Evolutionary conservation across 2,888 invertebrate genomes (phyloP).

Genomic region (Eucera pruinosa): DNA sequence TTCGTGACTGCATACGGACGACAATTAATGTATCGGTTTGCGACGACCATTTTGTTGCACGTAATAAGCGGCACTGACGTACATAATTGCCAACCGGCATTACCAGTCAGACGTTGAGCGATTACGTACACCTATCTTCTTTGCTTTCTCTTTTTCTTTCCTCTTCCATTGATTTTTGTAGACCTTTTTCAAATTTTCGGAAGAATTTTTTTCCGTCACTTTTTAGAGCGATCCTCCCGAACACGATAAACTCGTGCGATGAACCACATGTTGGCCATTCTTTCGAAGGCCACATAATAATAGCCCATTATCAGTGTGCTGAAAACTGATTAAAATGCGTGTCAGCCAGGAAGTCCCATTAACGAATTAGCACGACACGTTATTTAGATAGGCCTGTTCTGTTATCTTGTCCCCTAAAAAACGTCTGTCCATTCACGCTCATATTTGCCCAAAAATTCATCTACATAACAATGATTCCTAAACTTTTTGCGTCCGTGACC

Average conservation of each 20-base stretch:
- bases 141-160: not conserved
- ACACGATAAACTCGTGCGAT: slow-evolving; percentile 39
- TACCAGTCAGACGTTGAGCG: too few relatives aligned
- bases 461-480: too few relatives aligned
- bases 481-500: too few relatives aligned
- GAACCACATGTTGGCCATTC: slow-evolving; percentile 44
- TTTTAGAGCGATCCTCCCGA: slow-evolving; percentile 4
- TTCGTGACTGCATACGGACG: not conserved
- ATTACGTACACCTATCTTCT: not conserved
- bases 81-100: too few relatives aligned
- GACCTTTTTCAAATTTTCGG: not conserved
- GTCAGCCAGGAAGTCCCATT: slow-evolving; percentile 73
- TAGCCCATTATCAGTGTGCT: slow-evolving; percentile 61
- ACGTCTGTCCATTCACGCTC: too few relatives aligned
- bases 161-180: not conserved
- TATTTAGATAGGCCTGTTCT: slow-evolving; percentile 62
- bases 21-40: slow-evolving; percentile 2
- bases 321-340: slow-evolving; percentile 69
- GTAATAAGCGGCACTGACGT: not conserved
- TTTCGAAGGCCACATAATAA: slow-evolving; percentile 67
- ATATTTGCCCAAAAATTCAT: too few relatives aligned
- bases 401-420: slow-evolving; percentile 54
- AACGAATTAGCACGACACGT: slow-evolving; percentile 70
- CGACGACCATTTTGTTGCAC: not conserved
- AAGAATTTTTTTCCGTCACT: slow-evolving; percentile 1